Evolutionary conservation across 2,888 invertebrate genomes (phyloP), one percentile per base, ranked within the genome.

Genomic region (Ichneumoninae sp.): DNA sequence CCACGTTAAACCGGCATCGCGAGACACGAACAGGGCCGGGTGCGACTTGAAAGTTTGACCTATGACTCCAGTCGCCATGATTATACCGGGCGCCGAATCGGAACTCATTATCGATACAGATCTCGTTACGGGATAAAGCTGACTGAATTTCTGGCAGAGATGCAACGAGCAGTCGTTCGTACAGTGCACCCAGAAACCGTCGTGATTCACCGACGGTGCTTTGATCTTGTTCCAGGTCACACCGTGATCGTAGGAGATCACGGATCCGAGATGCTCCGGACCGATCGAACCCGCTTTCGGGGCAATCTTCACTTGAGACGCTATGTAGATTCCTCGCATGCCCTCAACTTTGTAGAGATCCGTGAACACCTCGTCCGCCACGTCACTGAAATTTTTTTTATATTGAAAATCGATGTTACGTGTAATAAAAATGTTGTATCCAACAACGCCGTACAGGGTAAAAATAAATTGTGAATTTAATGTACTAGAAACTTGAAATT

Each of bases 301-400:
- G 1, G 94, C 93, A 0, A 95, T 94, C 89, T 95, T 95, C 1
- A 98, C 95, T 91, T 96, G 96, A 0, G 98, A 98, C 0, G 98
- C 98, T 86, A 98, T 98, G 94, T 98, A 98, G 88, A 98, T 97
- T 0, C 98, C 98, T 65, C 96, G 95, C 70, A 98, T 94, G 0
- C 98, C 98, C 92, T 97, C 97, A 0, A 98, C 97, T 91, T 97
- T 97, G 93, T 98, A 98, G 0, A 98, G 94, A 92, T 98, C 98
- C 1, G 97, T 97, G 94, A 98, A 98, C 0, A 97, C 95, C 87
- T 97, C 97, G 86, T 97, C 97, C 0, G 96, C 95, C 6, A 97
- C 96, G 86, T 96, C 96, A 90, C 98, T 98, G 92, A 71, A 85
- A 30, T 26, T 57, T 40, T 30, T 81, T 60, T 26, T 22, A 36